Evolutionary conservation across 2,113 vertebrate species (phyloP).

Genomic region (Fukomys damarensis): DNA sequence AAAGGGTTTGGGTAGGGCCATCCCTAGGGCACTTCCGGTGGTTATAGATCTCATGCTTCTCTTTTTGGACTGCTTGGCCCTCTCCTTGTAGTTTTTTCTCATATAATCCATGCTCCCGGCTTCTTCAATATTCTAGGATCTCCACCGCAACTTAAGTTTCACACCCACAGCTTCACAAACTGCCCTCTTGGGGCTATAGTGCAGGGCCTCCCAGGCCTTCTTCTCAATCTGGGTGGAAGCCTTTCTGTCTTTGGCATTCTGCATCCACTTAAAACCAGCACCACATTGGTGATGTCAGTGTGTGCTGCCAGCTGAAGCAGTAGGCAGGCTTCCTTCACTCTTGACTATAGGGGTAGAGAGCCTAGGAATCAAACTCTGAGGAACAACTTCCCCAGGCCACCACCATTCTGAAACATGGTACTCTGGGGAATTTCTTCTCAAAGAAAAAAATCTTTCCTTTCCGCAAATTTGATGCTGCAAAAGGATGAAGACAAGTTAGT

Average conservation of each 20-base stretch:
- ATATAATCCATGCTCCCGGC: background rate
- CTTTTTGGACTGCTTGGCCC: background rate
- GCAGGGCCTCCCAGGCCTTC: background rate
- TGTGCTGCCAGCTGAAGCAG: background rate
- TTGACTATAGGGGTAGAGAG: background rate
- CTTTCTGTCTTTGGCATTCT: background rate
- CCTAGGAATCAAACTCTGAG: background rate
- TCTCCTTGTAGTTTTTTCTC: background rate
- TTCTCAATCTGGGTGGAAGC: background rate
- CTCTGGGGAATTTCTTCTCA: background rate
- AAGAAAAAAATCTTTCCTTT: background rate
- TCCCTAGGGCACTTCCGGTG: background rate
- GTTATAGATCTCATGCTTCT: background rate
- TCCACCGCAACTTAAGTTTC: background rate
- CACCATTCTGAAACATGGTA: background rate
- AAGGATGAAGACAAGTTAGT: background rate
- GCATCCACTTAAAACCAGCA: background rate
- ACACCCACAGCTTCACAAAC: background rate
- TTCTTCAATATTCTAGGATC: background rate
- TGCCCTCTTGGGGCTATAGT: background rate
- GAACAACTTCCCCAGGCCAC: background rate
- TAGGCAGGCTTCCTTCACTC: background rate
- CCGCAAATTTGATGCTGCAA: background rate
- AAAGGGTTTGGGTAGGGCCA: background rate
- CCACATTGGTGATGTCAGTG: background rate